Conservation (phyloP, 2,888 invertebrate species). For the Rhimphoctona megacephalus region DNA sequence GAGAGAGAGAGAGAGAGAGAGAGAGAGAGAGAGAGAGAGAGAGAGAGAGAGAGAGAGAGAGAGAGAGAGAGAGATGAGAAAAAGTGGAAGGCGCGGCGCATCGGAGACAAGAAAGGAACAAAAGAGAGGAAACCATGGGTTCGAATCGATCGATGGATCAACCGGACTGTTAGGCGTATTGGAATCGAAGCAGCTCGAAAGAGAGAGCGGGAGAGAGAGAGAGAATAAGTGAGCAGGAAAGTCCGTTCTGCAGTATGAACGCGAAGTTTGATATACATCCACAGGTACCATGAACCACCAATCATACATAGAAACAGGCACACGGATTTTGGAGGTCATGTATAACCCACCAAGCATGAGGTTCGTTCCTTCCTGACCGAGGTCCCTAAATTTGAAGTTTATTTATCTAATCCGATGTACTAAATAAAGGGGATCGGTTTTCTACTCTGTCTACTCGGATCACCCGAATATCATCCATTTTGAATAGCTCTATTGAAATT, state of each 20-base stretch:
- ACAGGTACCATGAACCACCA: slow-evolving; percentile 18
- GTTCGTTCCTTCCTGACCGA: slow-evolving; percentile 5
- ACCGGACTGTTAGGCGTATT: slow-evolving; percentile 36
- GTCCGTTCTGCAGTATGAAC: slow-evolving; percentile 39
- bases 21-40: slow-evolving; percentile 40
- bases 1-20: slow-evolving; percentile 35
- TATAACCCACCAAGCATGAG: background rate
- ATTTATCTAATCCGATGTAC: slow-evolving; percentile 51
- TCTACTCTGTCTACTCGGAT: background rate
- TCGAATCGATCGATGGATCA: slow-evolving; percentile 62
- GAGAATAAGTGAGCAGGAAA: slow-evolving; percentile 15
- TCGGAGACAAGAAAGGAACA: slow-evolving; percentile 26
- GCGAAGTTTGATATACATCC: slow-evolving; percentile 25
- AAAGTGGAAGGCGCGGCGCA: background rate
- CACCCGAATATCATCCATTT: background rate
- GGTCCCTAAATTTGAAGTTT: slow-evolving; percentile 33
- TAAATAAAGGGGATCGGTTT: slow-evolving; percentile 16
- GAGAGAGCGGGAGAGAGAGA: background rate
- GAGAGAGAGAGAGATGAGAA: background rate
- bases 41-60: slow-evolving; percentile 37
- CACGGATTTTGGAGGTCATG: background rate
- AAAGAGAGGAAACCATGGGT: slow-evolving; percentile 21
- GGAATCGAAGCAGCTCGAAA: slow-evolving; percentile 28
- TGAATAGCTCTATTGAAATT: background rate
- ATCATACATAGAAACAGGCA: background rate